These are phyloP conservation scores for Spatulosminthurus flaviceps DNA, from an alignment of 2,888 invertebrate species.

Conservation along the genomic window DNA sequence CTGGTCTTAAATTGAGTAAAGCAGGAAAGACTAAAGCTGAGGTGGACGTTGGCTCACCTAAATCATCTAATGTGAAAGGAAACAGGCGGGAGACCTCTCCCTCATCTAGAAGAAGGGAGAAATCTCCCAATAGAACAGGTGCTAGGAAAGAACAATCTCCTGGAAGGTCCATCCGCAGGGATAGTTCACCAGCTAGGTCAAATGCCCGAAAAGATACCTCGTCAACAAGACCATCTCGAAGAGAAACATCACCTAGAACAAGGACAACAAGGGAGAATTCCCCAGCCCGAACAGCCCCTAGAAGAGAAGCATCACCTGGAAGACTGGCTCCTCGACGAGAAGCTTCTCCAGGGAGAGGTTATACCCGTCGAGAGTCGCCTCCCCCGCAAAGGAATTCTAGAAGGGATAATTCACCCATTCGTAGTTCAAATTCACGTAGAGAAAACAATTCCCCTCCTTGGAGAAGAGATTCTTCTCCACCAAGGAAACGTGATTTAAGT, in stretches of 20 bases:
- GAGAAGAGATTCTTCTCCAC: constrained; percentile 10
- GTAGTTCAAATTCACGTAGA: constrained; percentile 19
- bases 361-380: constrained; percentile 2
- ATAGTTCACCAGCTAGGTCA: constrained; percentile 21
- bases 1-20: not conserved
- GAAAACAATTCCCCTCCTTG: constrained; percentile 14
- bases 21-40: not conserved
- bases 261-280: not conserved
- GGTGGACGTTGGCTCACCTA: not conserved
- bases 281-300: not conserved
- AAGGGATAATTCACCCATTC: constrained; percentile 32
- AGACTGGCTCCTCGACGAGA: constrained; percentile 30
- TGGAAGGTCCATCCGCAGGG: not conserved
- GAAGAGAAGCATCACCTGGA: constrained; percentile 29
- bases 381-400: constrained; percentile 26
- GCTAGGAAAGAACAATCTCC: constrained; percentile 23
- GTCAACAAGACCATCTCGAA: not conserved
- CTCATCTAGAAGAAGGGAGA: not conserved
- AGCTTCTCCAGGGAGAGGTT: constrained; percentile 1
- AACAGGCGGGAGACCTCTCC: not conserved
- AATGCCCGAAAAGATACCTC: not conserved
- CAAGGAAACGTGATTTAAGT: constrained; percentile 16
- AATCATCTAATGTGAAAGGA: constrained; percentile 5
- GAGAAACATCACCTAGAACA: constrained; percentile 27
- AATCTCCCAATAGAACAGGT: constrained; percentile 5